These are phyloP conservation scores for Ciconia boyciana DNA, from an alignment of 2,113 vertebrate species.

Conservation along the genomic window DNA sequence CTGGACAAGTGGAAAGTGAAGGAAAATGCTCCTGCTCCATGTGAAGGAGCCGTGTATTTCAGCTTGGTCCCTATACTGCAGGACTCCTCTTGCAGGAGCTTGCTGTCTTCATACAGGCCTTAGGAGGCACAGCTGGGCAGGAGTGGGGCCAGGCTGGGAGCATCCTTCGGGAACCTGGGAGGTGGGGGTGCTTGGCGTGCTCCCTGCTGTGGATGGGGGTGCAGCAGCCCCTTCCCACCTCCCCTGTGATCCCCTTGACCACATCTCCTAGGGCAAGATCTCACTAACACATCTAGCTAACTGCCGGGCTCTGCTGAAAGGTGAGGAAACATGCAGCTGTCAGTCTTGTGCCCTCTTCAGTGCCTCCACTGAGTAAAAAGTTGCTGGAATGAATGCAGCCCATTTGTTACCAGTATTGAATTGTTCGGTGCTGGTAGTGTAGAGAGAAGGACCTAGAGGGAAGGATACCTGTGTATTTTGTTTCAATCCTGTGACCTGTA, in stretches of 20 bases:
- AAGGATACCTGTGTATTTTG: background rate
- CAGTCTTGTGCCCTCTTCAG: background rate
- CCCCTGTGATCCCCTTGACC: background rate
- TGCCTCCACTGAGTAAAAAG: background rate
- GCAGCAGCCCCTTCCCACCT: background rate
- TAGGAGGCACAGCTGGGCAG: background rate
- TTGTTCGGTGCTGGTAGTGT: accelerated
- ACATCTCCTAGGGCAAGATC: background rate
- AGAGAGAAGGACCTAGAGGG: background rate
- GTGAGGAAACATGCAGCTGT: background rate
- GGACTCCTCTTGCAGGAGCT: background rate
- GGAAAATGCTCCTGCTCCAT: background rate
- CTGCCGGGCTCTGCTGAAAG: background rate
- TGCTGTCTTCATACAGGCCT: background rate
- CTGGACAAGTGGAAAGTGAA: background rate
- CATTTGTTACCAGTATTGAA: background rate
- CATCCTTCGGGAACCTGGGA: background rate
- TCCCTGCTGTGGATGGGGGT: background rate
- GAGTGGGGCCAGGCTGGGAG: too few species aligned
- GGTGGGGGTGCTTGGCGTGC: background rate
- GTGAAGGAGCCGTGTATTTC: background rate
- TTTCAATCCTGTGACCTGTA: background rate
- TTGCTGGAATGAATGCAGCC: background rate
- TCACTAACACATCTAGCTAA: background rate
- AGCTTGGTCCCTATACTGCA: background rate